Percentiles rank a stretch among this genome's conserved stretches.
phyloP scores from a whole-genome alignment of 2,797 vertebrate species.

The Sparus aurata region DNA sequence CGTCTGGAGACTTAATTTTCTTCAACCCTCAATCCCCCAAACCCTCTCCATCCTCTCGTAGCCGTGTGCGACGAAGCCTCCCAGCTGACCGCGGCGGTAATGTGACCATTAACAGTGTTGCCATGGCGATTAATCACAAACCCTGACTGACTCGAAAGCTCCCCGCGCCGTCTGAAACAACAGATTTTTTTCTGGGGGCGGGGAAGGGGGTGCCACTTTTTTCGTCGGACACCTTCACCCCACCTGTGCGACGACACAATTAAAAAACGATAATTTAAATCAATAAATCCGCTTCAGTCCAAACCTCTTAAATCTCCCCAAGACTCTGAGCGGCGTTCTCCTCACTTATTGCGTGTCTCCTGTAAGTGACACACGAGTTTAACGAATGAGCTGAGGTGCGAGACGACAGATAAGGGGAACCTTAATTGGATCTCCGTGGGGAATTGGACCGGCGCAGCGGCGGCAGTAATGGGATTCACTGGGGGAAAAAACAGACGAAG shows the following conservation, averaged over 20 bases:
- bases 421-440: slow-evolving; percentile 58
- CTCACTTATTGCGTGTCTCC: slow-evolving; percentile 16
- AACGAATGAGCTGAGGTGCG: slow-evolving; percentile 57
- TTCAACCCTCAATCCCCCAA: slow-evolving; percentile 61
- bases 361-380: slow-evolving; percentile 41
- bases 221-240: slow-evolving; percentile 15
- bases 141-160: slow-evolving; percentile 50
- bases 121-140: slow-evolving; percentile 77
- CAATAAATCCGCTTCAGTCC: slow-evolving; percentile 5
- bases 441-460: slow-evolving; percentile 37
- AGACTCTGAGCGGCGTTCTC: not conserved
- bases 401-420: slow-evolving; percentile 56
- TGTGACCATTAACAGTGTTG: slow-evolving; percentile 73
- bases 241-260: slow-evolving; percentile 33
- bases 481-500: slow-evolving; percentile 11
- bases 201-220: not conserved
- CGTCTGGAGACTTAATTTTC: slow-evolving; percentile 80
- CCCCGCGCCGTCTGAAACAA: slow-evolving; percentile 43
- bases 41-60: slow-evolving; percentile 47
- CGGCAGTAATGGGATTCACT: slow-evolving; percentile 38
- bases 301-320: not conserved
- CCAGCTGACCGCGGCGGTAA: slow-evolving; percentile 67
- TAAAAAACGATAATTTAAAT: slow-evolving; percentile 13
- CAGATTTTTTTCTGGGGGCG: slow-evolving; percentile 3
- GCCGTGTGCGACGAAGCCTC: slow-evolving; percentile 68